Percentiles rank a stretch among this genome's conserved stretches.
Evolutionary conservation across 1,140 invertebrate genomes (phyloP).

Genomic region (Coptotermes formosanus): DNA sequence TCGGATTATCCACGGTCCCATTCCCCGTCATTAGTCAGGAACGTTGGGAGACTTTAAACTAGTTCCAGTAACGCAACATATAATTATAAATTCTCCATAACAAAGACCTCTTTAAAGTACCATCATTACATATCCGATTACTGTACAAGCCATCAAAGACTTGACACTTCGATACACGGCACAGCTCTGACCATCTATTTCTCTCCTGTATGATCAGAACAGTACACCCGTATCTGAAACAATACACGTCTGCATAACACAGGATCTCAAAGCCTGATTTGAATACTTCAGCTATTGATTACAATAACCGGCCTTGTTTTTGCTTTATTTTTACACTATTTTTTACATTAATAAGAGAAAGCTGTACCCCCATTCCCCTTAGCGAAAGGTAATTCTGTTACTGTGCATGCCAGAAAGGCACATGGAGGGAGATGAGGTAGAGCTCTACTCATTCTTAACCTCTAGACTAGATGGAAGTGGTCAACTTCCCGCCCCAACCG

Average conservation of each 20-base stretch:
- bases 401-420: too few relatives aligned
- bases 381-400: too few relatives aligned
- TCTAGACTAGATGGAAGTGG: too few relatives aligned
- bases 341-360: neutral
- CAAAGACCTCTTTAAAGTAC: neutral
- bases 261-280: neutral
- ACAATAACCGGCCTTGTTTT: neutral
- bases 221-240: neutral
- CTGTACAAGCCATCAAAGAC: neutral
- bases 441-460: too few relatives aligned
- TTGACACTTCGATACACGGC: neutral
- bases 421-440: too few relatives aligned
- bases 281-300: neutral
- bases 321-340: neutral
- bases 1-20: neutral
- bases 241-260: neutral
- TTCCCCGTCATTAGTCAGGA: neutral
- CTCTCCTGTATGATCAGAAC: neutral
- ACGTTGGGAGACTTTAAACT: neutral
- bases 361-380: neutral
- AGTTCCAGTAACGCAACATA: neutral
- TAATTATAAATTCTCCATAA: neutral
- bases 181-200: too few relatives aligned
- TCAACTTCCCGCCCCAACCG: too few relatives aligned
- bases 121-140: neutral